Conservation (phyloP, 2,888 invertebrate species). For the Abrostola triplasia region DNA sequence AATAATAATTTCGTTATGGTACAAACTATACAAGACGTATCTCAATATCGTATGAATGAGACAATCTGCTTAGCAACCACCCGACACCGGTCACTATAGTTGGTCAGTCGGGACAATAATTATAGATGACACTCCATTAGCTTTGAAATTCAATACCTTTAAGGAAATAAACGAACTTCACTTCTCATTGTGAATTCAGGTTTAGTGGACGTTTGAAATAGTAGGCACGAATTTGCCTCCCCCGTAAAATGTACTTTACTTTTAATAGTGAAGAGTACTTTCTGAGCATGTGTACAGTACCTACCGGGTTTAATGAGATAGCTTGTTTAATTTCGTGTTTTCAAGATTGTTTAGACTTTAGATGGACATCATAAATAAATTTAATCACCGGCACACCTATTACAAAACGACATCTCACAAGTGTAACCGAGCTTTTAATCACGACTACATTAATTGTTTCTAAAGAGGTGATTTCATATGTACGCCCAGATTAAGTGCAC, state of each 20-base stretch:
- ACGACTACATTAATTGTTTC: constrained; percentile 82
- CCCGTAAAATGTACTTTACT: constrained; percentile 5
- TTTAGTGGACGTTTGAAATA: constrained; percentile 47
- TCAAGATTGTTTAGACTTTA: background rate
- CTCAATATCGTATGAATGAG: constrained; percentile 45
- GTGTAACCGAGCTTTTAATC: constrained; percentile 49
- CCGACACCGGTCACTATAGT: constrained; percentile 74
- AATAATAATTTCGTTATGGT: constrained; percentile 37
- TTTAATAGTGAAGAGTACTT: too few species aligned
- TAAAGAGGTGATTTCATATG: constrained; percentile 82
- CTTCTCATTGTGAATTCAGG: constrained; percentile 57
- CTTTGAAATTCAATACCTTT: constrained; percentile 81
- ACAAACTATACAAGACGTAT: constrained; percentile 23
- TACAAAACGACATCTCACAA: constrained; percentile 39
- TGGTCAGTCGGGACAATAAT: constrained; percentile 79
- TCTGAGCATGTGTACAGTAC: too few species aligned
- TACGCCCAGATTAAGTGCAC: constrained; percentile 83
- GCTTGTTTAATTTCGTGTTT: too few species aligned
- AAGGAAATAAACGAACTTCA: constrained; percentile 61
- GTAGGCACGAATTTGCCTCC: constrained; percentile 31
- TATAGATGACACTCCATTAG: constrained; percentile 75
- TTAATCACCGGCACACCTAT: constrained; percentile 29
- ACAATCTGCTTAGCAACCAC: constrained; percentile 67
- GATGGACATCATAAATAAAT: constrained; percentile 4
- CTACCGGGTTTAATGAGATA: too few species aligned